These are phyloP conservation scores for Schizothorax lantsangensis DNA, from an alignment of 2,797 vertebrate species.

Conservation along the genomic window DNA sequence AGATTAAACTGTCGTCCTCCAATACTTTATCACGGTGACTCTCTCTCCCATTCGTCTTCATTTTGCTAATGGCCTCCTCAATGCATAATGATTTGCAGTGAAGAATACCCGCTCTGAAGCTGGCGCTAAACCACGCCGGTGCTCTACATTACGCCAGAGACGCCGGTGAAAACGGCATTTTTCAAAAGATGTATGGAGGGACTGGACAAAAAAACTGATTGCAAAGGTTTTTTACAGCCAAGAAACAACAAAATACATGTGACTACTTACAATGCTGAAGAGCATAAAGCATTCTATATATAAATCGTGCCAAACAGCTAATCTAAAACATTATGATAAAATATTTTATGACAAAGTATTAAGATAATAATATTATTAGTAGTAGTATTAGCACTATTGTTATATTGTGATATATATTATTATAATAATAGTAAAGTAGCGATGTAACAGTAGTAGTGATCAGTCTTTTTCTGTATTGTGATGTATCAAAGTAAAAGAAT, in stretches of 20 bases:
- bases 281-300: background rate
- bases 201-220: background rate
- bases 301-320: no score
- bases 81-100: conserved; percentile 84
- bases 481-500: background rate
- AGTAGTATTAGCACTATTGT: background rate
- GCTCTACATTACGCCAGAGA: conserved; percentile 67
- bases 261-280: background rate
- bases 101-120: conserved; percentile 80
- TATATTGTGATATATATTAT: background rate
- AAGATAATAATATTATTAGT: background rate
- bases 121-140: conserved; percentile 75
- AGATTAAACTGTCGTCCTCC: conserved; percentile 66
- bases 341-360: background rate
- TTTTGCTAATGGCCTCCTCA: conserved; percentile 84
- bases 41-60: conserved; percentile 79
- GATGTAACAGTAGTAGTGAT: no score
- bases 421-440: background rate
- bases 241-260: background rate
- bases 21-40: conserved; percentile 76
- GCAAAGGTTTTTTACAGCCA: background rate
- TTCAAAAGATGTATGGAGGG: conserved; percentile 73
- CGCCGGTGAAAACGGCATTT: conserved; percentile 69
- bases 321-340: background rate
- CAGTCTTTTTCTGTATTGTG: no score